Evolutionary conservation across 2,113 vertebrate species (phyloP).

Genomic region (Oxyruncus cristatus): DNA sequence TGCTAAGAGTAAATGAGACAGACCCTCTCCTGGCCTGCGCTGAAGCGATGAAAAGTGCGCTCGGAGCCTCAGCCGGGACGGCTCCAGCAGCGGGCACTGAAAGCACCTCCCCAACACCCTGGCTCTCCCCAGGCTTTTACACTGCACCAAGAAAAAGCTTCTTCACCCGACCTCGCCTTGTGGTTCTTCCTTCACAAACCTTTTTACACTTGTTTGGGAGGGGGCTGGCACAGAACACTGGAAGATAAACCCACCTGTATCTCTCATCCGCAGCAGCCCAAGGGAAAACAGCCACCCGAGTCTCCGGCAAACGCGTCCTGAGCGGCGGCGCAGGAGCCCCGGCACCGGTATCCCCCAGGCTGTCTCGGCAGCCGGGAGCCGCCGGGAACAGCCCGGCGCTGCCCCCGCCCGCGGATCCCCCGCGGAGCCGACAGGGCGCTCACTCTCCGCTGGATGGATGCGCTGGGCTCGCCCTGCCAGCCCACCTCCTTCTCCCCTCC

Average conservation of each 20-base stretch:
- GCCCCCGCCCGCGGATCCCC: background rate
- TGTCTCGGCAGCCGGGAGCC: background rate
- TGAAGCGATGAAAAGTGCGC: fast-evolving
- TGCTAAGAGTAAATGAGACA: background rate
- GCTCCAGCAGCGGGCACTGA: too few species aligned
- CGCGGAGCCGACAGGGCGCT: background rate
- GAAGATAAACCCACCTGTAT: background rate
- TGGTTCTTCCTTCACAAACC: background rate
- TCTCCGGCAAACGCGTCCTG: background rate
- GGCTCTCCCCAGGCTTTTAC: too few species aligned
- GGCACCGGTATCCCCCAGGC: background rate
- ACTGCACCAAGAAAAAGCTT: fast-evolving
- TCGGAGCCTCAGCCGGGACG: background rate
- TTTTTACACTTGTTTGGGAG: background rate
- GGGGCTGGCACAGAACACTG: fast-evolving
- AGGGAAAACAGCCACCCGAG: background rate
- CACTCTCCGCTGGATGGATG: background rate
- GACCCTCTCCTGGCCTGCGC: fast-evolving
- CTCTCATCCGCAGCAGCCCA: background rate
- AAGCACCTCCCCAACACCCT: background rate
- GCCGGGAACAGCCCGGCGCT: background rate
- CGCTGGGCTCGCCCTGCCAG: background rate
- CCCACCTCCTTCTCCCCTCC: background rate
- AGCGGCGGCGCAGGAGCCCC: background rate
- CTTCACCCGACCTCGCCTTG: background rate